Evolutionary conservation across 2,888 invertebrate species (phyloP).

Genomic region (Phalera bucephala): DNA sequence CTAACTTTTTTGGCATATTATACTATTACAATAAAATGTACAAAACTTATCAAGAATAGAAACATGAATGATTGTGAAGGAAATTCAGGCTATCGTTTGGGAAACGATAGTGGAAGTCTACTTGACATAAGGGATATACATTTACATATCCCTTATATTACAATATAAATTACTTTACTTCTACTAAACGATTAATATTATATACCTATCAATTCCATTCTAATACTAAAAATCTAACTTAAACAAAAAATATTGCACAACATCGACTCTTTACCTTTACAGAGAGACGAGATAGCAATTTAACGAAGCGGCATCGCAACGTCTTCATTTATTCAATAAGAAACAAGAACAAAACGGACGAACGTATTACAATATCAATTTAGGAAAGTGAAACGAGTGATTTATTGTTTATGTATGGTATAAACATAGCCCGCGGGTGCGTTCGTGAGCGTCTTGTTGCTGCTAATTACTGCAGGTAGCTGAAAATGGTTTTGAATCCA

Average conservation of each 20-base stretch:
- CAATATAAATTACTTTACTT: background rate
- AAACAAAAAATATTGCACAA: too few species aligned
- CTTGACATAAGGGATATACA: too few species aligned
- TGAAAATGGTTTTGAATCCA: conserved; percentile 27
- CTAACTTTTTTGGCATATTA: too few species aligned
- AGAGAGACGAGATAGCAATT: conserved; percentile 70
- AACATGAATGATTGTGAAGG: too few species aligned
- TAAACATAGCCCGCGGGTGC: conserved; percentile 58
- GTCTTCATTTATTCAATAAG: conserved; percentile 78
- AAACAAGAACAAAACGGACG: conserved; percentile 67
- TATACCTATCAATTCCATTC: too few species aligned
- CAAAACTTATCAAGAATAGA: too few species aligned
- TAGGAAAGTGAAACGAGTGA: conserved; percentile 79
- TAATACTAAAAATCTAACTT: too few species aligned
- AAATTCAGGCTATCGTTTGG: too few species aligned
- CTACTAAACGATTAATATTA: too few species aligned
- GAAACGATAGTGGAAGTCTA: too few species aligned
- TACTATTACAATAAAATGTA: too few species aligned
- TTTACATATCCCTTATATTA: too few species aligned
- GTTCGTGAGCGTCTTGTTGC: conserved; percentile 36
- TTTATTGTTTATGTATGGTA: conserved; percentile 71
- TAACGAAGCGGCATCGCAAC: conserved; percentile 78
- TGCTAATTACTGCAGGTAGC: conserved; percentile 47
- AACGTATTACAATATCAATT: conserved; percentile 82
- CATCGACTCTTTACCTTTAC: conserved; percentile 43